Conservation (phyloP, 2,113 vertebrate genomes). For the Podilymbus podiceps region DNA sequence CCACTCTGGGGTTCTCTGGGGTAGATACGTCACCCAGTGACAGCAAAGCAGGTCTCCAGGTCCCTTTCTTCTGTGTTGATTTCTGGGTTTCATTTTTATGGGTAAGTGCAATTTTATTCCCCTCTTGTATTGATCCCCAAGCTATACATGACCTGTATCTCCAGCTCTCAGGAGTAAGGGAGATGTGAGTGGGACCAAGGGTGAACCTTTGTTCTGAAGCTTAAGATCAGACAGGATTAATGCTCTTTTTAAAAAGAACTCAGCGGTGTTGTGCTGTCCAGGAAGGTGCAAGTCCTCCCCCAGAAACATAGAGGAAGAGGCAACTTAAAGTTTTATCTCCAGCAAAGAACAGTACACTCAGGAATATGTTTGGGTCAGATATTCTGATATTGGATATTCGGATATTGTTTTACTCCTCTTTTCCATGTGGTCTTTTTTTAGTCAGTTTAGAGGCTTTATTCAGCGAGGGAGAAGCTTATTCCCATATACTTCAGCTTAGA, state of each 20-base stretch:
- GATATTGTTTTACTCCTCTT: neutral
- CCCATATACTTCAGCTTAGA: neutral
- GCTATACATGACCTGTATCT: neutral
- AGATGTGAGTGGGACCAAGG: neutral
- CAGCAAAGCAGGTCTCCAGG: neutral
- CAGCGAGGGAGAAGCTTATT: neutral
- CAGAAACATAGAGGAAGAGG: neutral
- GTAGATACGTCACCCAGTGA: neutral
- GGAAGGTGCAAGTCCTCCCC: neutral
- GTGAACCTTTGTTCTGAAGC: neutral
- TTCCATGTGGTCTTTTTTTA: neutral
- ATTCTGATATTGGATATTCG: neutral
- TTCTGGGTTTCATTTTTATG: neutral
- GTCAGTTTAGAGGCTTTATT: neutral
- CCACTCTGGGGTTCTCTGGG: neutral
- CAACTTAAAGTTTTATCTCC: neutral
- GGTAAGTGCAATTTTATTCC: neutral
- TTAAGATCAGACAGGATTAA: neutral
- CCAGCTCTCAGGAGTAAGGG: neutral
- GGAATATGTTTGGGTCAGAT: neutral
- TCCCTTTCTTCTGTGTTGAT: neutral
- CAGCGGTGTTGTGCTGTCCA: neutral
- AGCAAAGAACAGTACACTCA: neutral
- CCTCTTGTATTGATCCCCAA: neutral
- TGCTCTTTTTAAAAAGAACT: neutral